Conservation (phyloP, 2,888 invertebrate species). For the Drosophila setosimentum region DNA sequence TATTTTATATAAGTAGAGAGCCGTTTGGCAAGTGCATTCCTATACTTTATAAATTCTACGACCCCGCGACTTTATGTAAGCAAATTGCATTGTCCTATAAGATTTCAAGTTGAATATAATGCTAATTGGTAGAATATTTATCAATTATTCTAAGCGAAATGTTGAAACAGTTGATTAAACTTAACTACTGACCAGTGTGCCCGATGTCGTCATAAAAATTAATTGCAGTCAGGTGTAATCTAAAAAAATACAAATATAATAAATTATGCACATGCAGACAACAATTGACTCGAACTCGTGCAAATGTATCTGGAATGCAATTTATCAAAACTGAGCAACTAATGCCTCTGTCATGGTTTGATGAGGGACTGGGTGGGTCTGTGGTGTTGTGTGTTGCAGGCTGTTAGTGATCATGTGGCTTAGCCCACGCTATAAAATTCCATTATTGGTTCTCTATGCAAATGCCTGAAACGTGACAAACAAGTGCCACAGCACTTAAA, state of each 20-base stretch:
- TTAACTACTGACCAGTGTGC: constrained; percentile 55
- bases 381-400: constrained; percentile 13
- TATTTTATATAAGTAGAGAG: neutral
- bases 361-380: constrained; percentile 9
- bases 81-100: neutral
- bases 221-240: constrained; percentile 63
- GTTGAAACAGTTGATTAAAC: constrained; percentile 37
- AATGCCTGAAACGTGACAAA: constrained; percentile 74
- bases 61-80: neutral
- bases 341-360: constrained; percentile 5
- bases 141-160: constrained; percentile 7
- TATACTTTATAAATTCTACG: neutral
- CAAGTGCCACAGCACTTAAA: constrained; percentile 50
- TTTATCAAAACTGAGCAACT: constrained; percentile 41
- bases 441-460: constrained; percentile 65
- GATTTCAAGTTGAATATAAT: constrained; percentile 4
- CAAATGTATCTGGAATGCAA: constrained; percentile 52
- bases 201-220: constrained; percentile 52
- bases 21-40: neutral
- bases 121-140: constrained; percentile 7
- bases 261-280: constrained; percentile 14
- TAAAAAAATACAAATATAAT: constrained; percentile 2
- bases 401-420: constrained; percentile 41
- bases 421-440: constrained; percentile 66
- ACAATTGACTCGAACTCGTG: constrained; percentile 37